Conservation (phyloP, 2,888 invertebrate species). For the Nasonia oneida region DNA sequence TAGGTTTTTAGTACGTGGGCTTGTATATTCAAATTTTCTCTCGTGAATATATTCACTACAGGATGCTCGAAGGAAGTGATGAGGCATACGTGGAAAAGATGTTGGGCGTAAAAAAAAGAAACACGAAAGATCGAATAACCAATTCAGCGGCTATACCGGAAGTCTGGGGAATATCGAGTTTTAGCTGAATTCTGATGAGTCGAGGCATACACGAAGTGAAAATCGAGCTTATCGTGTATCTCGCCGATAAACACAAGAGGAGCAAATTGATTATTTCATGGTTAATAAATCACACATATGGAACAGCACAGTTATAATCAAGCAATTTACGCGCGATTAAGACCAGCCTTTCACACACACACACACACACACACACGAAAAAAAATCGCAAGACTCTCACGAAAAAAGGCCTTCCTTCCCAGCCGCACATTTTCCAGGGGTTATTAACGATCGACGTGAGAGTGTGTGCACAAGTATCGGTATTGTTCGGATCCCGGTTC, state of each 20-base stretch:
- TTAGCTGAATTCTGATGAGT: constrained; percentile 35
- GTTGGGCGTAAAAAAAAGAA: constrained; percentile 1
- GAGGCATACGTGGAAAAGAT: neutral
- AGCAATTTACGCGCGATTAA: constrained; percentile 1
- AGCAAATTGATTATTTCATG: constrained; percentile 14
- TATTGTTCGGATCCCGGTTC: constrained; percentile 31
- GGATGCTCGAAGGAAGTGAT: neutral
- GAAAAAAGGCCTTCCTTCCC: neutral
- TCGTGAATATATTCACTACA: neutral
- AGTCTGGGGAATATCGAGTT: constrained; percentile 43
- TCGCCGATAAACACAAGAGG: neutral
- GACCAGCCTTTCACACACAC: neutral
- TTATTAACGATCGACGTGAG: constrained; percentile 37
- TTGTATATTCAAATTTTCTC: neutral
- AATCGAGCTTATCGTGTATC: neutral
- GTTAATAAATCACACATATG: constrained; percentile 12
- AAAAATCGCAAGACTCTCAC: neutral
- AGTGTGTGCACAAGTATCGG: neutral
- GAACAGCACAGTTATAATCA: neutral
- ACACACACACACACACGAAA: neutral
- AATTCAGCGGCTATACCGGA: constrained; percentile 29
- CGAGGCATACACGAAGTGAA: neutral
- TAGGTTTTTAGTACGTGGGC: neutral
- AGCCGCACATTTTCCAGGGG: neutral
- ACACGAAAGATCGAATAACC: constrained; percentile 24